Conservation (phyloP, 2,113 vertebrate genomes). For the Struthidea cinerea region DNA sequence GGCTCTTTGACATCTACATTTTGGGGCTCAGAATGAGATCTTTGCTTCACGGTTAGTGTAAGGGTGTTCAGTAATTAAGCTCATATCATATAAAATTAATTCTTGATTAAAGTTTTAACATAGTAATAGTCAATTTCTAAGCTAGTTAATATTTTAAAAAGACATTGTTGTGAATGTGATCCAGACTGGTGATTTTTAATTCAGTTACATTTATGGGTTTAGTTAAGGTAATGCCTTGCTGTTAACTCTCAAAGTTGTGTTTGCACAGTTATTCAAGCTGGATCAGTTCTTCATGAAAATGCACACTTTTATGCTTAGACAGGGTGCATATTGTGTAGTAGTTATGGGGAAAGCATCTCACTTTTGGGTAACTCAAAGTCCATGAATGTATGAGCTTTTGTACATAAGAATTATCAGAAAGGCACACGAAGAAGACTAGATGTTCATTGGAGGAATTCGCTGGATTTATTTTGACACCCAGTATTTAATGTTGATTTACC, state of each 20-base stretch:
- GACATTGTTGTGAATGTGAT: neutral
- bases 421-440: neutral
- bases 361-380: neutral
- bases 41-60: neutral
- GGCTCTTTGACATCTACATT: neutral
- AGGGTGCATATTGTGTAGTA: neutral
- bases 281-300: neutral
- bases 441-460: neutral
- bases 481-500: neutral
- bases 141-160: neutral
- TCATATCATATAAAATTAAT: neutral
- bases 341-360: neutral
- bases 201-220: neutral
- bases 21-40: neutral
- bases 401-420: neutral
- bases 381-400: neutral
- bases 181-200: conserved; percentile 3
- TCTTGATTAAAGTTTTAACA: conserved; percentile 13
- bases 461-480: neutral
- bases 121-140: neutral
- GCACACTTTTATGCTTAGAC: neutral
- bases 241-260: neutral
- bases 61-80: neutral
- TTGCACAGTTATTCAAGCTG: neutral
- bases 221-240: neutral